Percentiles rank a stretch among this genome's conserved stretches.
phyloP scores from a whole-genome alignment of 53 echinoderm and acorn worm species.

The Echinarachnius parma region DNA sequence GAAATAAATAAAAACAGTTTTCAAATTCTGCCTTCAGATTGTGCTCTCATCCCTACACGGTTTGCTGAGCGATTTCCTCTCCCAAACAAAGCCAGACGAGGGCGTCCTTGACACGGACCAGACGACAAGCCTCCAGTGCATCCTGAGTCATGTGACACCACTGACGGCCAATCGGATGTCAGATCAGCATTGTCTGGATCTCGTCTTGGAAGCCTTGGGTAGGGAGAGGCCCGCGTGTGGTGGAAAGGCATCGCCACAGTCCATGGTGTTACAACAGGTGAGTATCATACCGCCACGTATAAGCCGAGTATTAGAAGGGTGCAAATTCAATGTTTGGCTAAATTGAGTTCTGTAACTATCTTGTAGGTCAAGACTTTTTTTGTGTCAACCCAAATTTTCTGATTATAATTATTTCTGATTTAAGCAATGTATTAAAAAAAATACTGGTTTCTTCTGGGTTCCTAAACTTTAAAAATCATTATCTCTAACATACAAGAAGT shows the following conservation, averaged over 20 bases:
- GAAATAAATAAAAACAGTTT: neutral
- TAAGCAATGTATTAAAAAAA: too few species aligned
- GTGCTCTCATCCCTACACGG: conserved; percentile 53
- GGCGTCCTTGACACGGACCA: conserved; percentile 18
- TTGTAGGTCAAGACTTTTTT: too few species aligned
- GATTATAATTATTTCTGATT: too few species aligned
- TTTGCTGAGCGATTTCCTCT: conserved; percentile 47
- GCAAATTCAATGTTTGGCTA: too few species aligned
- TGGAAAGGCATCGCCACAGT: conserved; percentile 8
- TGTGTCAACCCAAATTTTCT: too few species aligned
- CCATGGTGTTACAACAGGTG: conserved; percentile 41
- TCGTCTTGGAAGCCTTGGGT: conserved; percentile 38
- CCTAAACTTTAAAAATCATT: too few species aligned
- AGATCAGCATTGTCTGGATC: conserved; percentile 14
- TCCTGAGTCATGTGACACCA: conserved; percentile 63
- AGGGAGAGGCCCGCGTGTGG: conserved; percentile 5
- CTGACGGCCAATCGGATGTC: conserved; percentile 56
- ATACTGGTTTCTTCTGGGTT: too few species aligned
- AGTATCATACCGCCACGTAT: too few species aligned
- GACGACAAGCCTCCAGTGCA: conserved; percentile 37
- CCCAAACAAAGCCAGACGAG: neutral
- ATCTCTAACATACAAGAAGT: too few species aligned
- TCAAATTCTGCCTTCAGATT: conserved; percentile 23
- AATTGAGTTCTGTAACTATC: too few species aligned
- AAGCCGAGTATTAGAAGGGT: too few species aligned